Evolutionary conservation across 1,140 invertebrate species (phyloP).

Genomic region (Drosophila tropicalis): DNA sequence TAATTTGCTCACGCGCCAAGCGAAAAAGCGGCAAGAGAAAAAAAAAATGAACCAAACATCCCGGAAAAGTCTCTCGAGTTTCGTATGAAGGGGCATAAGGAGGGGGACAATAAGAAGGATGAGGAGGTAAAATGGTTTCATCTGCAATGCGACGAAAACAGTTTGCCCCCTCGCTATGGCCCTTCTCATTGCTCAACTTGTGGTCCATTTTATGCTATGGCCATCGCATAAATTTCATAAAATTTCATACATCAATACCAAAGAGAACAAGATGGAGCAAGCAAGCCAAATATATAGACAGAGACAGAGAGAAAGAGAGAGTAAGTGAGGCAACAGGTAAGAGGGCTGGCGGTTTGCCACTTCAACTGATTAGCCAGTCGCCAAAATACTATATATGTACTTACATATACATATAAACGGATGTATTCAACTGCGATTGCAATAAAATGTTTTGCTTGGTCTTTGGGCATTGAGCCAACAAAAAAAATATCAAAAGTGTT

Average conservation of each 20-base stretch:
- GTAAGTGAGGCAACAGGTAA: conserved; percentile 17
- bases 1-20: conserved; percentile 64
- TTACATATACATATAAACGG: conserved; percentile 23
- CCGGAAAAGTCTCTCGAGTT: conserved; percentile 42
- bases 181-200: conserved; percentile 22
- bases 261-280: conserved; percentile 4
- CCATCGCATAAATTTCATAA: conserved; percentile 56
- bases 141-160: conserved; percentile 62
- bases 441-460: conserved; percentile 37
- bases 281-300: neutral
- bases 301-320: conserved; percentile 10
- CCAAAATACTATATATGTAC: conserved; percentile 40
- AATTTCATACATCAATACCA: conserved; percentile 58
- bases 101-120: neutral
- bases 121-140: conserved; percentile 52
- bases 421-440: conserved; percentile 37
- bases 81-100: neutral
- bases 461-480: conserved; percentile 46
- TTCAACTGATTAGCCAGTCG: conserved; percentile 50
- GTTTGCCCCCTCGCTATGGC: conserved; percentile 38
- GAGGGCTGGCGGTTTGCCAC: conserved; percentile 26
- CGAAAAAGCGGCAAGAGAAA: conserved; percentile 35
- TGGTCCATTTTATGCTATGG: conserved; percentile 61
- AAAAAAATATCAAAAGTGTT: conserved; percentile 34
- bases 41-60: conserved; percentile 18